Evolutionary conservation across 1,140 invertebrate genomes (phyloP), one percentile per base, ranked within the genome.

Genomic region (Orius laevigatus): DNA sequence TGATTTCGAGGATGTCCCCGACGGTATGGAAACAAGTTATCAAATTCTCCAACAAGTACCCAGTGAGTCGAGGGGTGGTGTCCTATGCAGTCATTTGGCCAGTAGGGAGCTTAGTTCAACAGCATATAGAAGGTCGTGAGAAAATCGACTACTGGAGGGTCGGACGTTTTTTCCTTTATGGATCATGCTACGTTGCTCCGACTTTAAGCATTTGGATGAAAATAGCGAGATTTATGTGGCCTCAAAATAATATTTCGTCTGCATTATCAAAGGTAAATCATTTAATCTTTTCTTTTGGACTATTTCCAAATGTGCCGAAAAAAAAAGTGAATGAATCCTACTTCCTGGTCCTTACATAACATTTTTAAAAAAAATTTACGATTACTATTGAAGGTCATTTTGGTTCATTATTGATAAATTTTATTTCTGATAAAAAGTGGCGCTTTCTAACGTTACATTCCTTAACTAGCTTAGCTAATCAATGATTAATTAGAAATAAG

Each of bases 81-180:
- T 77, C 78, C 0, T 87, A 87, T 56, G 70, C 73, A 0, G 56
- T 79, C 0, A 75, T 81, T 46, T 84, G 79, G 79, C 79, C 81
- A 0, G 60, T 68, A 0, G 75, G 73, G 36, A 74, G 74, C 60
- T 49, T 81, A 2, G 63, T 75, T 9, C 74, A 77, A 52, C 75
- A 78, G 58, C 64, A 70, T 18, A 57, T 78, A 35, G 63, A 69
- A 56, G 69, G 70, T 31, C 70, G 68, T 50, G 65, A 67, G 10
- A 60, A 70, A 53, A 57, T 71, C 32, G 70, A 74, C 58, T 76
- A 71, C 49, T 61, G 59, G 8, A 69, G 76, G 56, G 70, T 70
- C 3, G 45, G 72, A 11, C 68, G 79, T 51, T 84, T 79, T 57
- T 71, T 71, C 59, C 49, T 83, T 6, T 83, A 76, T 58, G 81